Evolutionary conservation across 2,888 invertebrate genomes (phyloP).

Genomic region (Trachelus iudaicus): DNA sequence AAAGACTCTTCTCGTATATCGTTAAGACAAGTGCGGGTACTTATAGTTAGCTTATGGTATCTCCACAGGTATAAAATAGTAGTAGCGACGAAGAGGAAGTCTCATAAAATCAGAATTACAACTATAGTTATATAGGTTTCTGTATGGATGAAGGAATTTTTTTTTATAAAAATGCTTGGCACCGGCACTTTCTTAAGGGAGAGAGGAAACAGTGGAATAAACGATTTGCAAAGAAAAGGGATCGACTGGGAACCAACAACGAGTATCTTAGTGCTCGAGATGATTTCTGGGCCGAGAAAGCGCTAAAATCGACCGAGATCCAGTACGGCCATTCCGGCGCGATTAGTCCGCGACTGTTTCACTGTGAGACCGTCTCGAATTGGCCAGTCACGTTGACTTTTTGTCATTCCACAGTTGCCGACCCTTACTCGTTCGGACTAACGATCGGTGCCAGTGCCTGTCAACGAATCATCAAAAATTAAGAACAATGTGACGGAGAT

Average conservation of each 20-base stretch:
- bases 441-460: background rate
- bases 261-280: background rate
- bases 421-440: background rate
- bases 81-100: background rate
- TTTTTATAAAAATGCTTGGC: background rate
- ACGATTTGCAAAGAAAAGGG: background rate
- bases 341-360: background rate
- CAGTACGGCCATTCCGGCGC: conserved; percentile 8
- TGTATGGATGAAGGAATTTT: background rate
- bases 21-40: background rate
- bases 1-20: background rate
- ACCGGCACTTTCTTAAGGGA: background rate
- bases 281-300: conserved; percentile 54
- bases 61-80: background rate
- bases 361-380: background rate
- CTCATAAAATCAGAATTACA: background rate
- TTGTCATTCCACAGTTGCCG: background rate
- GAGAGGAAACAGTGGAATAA: background rate
- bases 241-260: background rate
- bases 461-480: background rate
- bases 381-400: background rate
- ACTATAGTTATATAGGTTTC: background rate
- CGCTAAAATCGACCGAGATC: conserved; percentile 43
- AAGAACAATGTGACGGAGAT: background rate
- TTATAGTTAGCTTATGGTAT: background rate